Evolutionary conservation across 2,797 vertebrate species (phyloP).

Genomic region (Heliangelus exortis): DNA sequence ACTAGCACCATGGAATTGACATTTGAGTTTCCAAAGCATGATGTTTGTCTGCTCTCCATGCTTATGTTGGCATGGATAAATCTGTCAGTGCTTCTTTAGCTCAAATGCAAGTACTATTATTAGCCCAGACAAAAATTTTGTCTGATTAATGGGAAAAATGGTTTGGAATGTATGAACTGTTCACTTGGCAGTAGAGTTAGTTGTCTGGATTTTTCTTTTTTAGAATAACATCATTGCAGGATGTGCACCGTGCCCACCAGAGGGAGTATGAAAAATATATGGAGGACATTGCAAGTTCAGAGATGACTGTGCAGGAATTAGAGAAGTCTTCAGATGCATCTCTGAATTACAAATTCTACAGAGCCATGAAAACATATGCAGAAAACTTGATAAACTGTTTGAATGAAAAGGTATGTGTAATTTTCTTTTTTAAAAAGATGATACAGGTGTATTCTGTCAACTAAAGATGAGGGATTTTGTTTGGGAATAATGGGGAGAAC

Average conservation of each 20-base stretch:
- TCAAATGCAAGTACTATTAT: background rate
- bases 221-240: slow-evolving; percentile 86
- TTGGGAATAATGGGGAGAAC: background rate
- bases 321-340: slow-evolving; percentile 81
- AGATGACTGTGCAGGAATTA: slow-evolving; percentile 79
- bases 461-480: background rate
- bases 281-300: slow-evolving; percentile 82
- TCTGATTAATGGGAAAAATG: background rate
- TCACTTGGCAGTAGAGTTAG: background rate
- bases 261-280: slow-evolving; percentile 86
- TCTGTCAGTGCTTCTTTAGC: background rate
- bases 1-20: background rate
- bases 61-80: background rate
- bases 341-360: slow-evolving; percentile 87
- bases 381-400: slow-evolving; percentile 92
- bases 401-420: slow-evolving; percentile 86
- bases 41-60: background rate
- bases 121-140: background rate
- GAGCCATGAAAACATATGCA: slow-evolving; percentile 84
- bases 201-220: background rate
- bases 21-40: background rate
- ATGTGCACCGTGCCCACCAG: slow-evolving; percentile 87
- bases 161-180: background rate
- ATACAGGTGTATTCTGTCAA: background rate
- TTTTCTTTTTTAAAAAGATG: background rate